A percentile compares a stretch with the other conserved stretches of the same genome.
These are phyloP conservation scores for Trialeurodes vaporariorum DNA, from an alignment of 1,140 invertebrate species.

Conservation along the genomic window DNA sequence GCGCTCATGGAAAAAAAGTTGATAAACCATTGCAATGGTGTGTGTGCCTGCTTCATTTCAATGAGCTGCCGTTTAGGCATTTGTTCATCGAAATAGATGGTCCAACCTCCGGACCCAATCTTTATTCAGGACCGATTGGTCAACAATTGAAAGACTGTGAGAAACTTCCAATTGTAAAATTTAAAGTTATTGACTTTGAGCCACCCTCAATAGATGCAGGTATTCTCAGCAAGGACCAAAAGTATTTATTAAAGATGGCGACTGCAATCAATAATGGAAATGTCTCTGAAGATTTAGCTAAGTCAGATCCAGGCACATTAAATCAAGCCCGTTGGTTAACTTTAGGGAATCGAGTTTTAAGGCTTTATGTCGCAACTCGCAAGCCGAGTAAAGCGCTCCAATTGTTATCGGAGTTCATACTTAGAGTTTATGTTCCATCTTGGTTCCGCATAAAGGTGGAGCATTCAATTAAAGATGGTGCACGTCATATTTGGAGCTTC, in stretches of 20 bases:
- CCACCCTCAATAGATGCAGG: too few relatives aligned
- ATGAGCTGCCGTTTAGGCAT: neutral
- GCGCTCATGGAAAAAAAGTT: neutral
- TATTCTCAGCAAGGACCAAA: constrained; percentile 4
- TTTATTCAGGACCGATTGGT: neutral
- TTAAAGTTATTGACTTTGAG: neutral
- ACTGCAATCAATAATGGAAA: neutral
- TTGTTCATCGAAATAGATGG: neutral
- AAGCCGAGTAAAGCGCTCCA: constrained; percentile 15
- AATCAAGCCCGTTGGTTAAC: constrained; percentile 15
- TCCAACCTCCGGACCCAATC: neutral
- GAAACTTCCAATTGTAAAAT: neutral
- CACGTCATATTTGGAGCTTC: constrained; percentile 14
- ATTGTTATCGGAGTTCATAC: constrained; percentile 18
- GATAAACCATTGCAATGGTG: neutral
- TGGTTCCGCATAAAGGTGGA: constrained; percentile 23
- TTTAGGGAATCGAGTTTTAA: constrained; percentile 22
- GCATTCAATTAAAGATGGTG: constrained; percentile 1
- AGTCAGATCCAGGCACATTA: neutral
- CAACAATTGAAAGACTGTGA: neutral
- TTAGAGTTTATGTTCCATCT: constrained; percentile 20
- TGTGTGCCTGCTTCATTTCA: neutral
- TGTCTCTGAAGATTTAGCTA: neutral
- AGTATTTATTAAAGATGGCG: constrained; percentile 2
- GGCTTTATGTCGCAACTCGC: constrained; percentile 18